Conservation (phyloP, 2,797 vertebrate genomes). For the Myotis vivesi region DNA sequence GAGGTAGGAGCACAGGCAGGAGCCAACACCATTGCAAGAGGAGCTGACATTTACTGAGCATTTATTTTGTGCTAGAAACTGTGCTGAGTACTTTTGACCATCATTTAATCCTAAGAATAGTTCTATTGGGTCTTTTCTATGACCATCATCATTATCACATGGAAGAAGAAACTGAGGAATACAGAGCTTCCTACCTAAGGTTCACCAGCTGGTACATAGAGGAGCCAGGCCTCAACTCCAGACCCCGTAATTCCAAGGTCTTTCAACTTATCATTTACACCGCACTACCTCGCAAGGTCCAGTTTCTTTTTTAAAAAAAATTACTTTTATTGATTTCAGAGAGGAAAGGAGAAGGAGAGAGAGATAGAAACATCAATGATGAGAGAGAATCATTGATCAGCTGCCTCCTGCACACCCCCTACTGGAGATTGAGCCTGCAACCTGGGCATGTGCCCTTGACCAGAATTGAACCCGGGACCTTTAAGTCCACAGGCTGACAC, state of each 20-base stretch:
- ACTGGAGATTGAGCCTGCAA: too few relatives aligned
- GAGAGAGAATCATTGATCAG: too few relatives aligned
- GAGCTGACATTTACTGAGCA: neutral
- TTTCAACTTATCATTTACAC: neutral
- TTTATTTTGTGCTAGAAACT: neutral
- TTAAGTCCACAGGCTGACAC: too few relatives aligned
- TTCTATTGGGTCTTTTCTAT: neutral
- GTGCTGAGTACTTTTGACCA: neutral
- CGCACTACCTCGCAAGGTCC: neutral
- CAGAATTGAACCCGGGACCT: too few relatives aligned
- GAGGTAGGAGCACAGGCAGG: neutral
- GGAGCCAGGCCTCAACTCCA: neutral
- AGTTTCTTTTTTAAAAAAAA: neutral
- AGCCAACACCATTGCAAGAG: neutral
- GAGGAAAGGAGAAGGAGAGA: too few relatives aligned
- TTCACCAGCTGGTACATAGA: neutral
- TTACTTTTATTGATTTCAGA: too few relatives aligned
- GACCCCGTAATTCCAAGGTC: neutral
- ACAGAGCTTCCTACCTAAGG: neutral
- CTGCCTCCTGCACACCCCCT: too few relatives aligned
- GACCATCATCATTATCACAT: neutral
- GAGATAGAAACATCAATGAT: too few relatives aligned
- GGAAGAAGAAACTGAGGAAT: neutral
- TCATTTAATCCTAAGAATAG: neutral
- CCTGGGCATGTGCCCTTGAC: too few relatives aligned